phyloP scores from a whole-genome alignment of 2,888 invertebrate genomes.

The Cantharis lateralis region DNA sequence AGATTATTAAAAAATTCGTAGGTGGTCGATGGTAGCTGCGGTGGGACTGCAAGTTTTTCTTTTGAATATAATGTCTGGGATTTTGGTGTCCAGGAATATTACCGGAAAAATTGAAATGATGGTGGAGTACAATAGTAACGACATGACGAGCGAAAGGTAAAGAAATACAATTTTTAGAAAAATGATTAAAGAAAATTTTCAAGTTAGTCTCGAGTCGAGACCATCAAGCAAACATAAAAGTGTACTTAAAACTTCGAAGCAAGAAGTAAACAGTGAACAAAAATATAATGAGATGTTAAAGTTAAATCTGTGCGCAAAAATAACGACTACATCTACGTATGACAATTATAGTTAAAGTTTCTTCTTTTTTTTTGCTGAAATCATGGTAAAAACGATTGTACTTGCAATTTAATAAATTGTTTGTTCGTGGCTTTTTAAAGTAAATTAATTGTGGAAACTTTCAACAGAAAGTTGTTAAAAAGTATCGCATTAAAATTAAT shows the following conservation, averaged over 20 bases:
- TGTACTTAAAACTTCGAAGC: neutral
- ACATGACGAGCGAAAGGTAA: neutral
- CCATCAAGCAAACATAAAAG: neutral
- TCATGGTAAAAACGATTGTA: neutral
- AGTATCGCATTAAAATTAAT: conserved; percentile 1
- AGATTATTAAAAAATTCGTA: no score
- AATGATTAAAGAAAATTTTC: neutral
- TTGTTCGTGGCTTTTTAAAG: neutral
- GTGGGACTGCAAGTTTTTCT: no score
- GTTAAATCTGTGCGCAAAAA: neutral
- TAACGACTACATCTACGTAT: neutral
- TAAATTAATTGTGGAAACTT: neutral
- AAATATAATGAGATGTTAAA: neutral
- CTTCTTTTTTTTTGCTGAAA: neutral
- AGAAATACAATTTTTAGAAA: neutral
- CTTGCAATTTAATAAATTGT: neutral
- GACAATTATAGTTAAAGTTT: neutral
- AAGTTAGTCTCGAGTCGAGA: neutral
- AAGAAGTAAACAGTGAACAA: neutral
- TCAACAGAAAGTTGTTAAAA: neutral
- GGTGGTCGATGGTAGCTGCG: no score
- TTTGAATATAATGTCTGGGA: no score
- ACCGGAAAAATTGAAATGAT: no score
- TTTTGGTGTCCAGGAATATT: no score
- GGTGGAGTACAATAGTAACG: neutral